Conservation (phyloP, 2,888 invertebrate genomes). For the Mechanitis mazaeus region DNA sequence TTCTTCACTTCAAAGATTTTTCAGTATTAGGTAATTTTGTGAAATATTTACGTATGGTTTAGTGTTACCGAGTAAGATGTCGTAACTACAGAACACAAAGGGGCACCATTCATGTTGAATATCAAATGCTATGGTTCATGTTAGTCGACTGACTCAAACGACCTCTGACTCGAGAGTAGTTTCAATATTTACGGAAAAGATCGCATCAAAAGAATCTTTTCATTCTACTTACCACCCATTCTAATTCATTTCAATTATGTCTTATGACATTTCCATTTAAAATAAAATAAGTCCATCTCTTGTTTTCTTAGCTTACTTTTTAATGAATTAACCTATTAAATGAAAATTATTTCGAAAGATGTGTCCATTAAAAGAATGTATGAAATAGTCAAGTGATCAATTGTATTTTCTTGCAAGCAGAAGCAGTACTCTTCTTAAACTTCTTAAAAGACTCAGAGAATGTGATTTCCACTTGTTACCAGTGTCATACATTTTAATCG, state of each 20-base stretch:
- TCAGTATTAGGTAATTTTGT: too few relatives aligned
- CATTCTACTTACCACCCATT: not conserved
- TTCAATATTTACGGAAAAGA: conserved; percentile 35
- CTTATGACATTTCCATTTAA: too few relatives aligned
- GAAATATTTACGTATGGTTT: too few relatives aligned
- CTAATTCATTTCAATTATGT: not conserved
- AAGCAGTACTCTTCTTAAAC: too few relatives aligned
- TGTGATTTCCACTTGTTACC: conserved; percentile 33
- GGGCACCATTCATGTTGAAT: not conserved
- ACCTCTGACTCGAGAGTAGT: conserved; percentile 20
- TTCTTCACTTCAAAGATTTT: too few relatives aligned
- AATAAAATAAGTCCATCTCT: too few relatives aligned
- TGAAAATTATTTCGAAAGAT: too few relatives aligned
- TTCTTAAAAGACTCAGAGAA: not conserved
- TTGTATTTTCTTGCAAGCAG: too few relatives aligned
- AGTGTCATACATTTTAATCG: conserved; percentile 70
- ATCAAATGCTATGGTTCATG: conserved; percentile 6
- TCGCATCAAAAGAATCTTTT: conserved; percentile 13
- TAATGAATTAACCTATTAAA: too few relatives aligned
- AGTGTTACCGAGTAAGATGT: not conserved
- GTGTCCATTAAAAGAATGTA: too few relatives aligned
- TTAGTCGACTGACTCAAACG: conserved; percentile 14
- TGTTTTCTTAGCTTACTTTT: too few relatives aligned
- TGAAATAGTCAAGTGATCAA: too few relatives aligned
- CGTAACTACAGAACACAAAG: conserved; percentile 8